Evolutionary conservation across 1,140 invertebrate genomes (phyloP), one percentile per base, ranked within the genome.

Genomic region (Bacillus rossius): DNA sequence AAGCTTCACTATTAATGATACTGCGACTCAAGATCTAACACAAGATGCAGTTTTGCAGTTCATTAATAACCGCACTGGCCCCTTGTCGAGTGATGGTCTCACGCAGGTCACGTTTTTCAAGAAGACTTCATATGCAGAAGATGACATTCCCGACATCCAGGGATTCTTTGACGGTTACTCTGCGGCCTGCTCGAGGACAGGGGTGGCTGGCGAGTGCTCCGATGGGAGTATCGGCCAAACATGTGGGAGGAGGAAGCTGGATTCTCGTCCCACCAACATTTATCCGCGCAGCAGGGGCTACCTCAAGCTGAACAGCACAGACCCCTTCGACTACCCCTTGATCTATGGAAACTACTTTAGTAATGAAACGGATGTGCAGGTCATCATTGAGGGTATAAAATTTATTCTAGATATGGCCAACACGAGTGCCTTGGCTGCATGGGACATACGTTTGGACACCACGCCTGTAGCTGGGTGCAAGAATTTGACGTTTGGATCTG

Each of bases 341-440:
- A 79, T 94, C 29, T 81, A 91, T 66, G 84, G 88, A 0, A 86
- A 88, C 59, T 91, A 89, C 65, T 84, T 91, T 55, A 72, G 75
- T 1, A 77, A 84, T 56, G 74, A 77, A n/a, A 77, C 79, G 25
- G 88, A 90, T 65, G 62, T 87, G 8, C 78, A 83, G 40, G 84
- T 84, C 2, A 71, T 88, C 40, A 67, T 91, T 3, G 84, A 85
- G 10, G 85, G 81, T 0, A 78, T 89, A 66, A 92, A 87, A 71
- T 84, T 90, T 59, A 81, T 80, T 3, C 78, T 89, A 13, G 73
- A 77, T n/a, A 65, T 93, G 3, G 80, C 84, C 0, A 80, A 91
- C 68, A 84, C 80, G 1, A 76, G 79, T 41, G 80, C 88, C 0
- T 74, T 92, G 48, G 80, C 82, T 66, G 80, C 77, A 22, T 69